phyloP scores from a whole-genome alignment of 2,888 invertebrate genomes.

The Metopia argyrocephala region DNA sequence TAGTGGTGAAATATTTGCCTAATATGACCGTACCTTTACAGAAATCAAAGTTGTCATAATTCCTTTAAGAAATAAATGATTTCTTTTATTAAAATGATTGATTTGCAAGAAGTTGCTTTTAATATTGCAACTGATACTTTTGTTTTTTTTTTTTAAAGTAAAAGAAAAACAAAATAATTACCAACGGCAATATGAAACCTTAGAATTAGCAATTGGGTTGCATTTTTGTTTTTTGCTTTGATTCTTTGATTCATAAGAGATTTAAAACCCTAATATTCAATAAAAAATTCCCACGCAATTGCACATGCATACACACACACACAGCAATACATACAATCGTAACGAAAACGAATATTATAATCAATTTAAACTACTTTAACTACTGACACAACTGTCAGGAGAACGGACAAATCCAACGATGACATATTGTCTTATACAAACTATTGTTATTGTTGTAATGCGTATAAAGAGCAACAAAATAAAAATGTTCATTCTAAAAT shows the following conservation, averaged over 20 bases:
- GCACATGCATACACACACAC: constrained; percentile 22
- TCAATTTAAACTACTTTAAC: constrained; percentile 7
- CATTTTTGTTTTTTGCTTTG: constrained; percentile 22
- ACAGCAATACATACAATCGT: constrained; percentile 39
- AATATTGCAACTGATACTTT: constrained; percentile 49
- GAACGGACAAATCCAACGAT: constrained; percentile 36
- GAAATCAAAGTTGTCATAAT: too few species aligned
- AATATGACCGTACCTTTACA: too few species aligned
- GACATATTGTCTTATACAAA: constrained; percentile 51
- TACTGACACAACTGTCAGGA: constrained; percentile 36
- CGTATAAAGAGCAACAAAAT: background rate
- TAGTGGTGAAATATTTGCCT: too few species aligned
- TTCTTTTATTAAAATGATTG: constrained; percentile 22
- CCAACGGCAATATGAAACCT: constrained; percentile 48
- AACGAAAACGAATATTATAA: constrained; percentile 1
- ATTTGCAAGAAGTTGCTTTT: constrained; percentile 15
- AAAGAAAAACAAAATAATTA: constrained; percentile 23
- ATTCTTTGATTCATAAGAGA: background rate
- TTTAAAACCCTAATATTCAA: constrained; percentile 38
- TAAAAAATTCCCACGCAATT: constrained; percentile 60
- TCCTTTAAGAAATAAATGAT: too few species aligned
- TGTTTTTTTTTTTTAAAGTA: constrained; percentile 1
- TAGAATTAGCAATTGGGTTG: constrained; percentile 60
- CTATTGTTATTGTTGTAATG: background rate
- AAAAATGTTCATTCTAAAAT: background rate